These are phyloP conservation scores for Heptranchias perlo DNA, from an alignment of 2,113 vertebrate species.

Conservation along the genomic window DNA sequence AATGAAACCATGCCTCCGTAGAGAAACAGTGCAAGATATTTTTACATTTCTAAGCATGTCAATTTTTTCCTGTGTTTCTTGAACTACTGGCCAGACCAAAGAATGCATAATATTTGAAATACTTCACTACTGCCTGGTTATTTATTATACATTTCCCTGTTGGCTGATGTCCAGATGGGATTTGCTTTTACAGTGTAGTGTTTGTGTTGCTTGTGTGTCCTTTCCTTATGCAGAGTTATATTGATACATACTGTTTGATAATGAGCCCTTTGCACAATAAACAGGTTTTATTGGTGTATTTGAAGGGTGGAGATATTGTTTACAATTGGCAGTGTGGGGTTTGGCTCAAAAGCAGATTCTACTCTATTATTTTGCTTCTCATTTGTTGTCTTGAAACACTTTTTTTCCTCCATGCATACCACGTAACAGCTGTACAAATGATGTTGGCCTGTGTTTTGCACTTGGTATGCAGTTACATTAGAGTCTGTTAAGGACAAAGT, in stretches of 20 bases:
- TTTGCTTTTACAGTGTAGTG: background rate
- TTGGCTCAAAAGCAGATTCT: background rate
- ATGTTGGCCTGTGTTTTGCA: background rate
- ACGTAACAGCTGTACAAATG: background rate
- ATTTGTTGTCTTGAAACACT: background rate
- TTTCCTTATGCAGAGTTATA: background rate
- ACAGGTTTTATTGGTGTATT: background rate
- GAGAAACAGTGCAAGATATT: background rate
- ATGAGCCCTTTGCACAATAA: background rate
- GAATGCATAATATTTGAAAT: background rate
- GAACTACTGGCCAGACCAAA: background rate
- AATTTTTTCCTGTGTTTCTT: background rate
- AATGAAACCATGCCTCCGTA: background rate
- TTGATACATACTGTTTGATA: background rate
- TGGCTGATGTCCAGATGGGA: background rate
- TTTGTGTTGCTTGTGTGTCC: background rate
- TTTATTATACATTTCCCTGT: background rate
- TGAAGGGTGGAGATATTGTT: background rate
- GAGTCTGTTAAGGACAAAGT: background rate
- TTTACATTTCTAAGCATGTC: background rate
- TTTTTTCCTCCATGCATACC: background rate
- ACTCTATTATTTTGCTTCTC: background rate
- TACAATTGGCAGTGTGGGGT: background rate
- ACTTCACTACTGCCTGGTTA: background rate
- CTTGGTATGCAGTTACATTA: background rate